A percentile compares a stretch with the other conserved stretches of the same genome.
Conservation (phyloP, 2,888 invertebrate genomes). For the Agriopis marginaria region DNA sequence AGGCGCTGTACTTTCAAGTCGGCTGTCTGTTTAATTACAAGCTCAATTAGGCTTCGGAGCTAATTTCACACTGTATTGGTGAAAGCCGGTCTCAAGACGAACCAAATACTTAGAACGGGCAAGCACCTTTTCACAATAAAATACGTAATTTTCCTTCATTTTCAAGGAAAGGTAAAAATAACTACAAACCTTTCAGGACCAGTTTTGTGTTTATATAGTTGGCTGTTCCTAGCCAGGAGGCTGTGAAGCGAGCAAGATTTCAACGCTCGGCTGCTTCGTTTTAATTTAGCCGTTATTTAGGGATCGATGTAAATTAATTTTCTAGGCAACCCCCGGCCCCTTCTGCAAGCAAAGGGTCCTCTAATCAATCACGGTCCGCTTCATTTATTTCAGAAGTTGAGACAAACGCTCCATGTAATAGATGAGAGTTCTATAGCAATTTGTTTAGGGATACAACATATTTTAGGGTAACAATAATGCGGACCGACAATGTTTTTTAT, state of each 20-base stretch:
- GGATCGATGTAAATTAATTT: constrained; percentile 62
- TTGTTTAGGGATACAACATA: constrained; percentile 1
- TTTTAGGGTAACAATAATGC: not conserved
- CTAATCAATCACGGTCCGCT: constrained; percentile 35
- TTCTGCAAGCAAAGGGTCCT: constrained; percentile 23
- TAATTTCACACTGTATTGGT: constrained; percentile 47
- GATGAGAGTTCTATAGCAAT: constrained; percentile 10
- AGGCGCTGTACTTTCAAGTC: constrained; percentile 27
- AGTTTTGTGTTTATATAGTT: constrained; percentile 10
- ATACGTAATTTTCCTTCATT: not conserved
- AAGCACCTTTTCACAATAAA: constrained; percentile 7
- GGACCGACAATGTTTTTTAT: not conserved
- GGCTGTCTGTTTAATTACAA: constrained; percentile 27
- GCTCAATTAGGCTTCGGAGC: constrained; percentile 37
- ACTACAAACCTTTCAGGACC: not conserved
- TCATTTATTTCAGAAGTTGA: constrained; percentile 25
- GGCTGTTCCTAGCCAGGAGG: constrained; percentile 43
- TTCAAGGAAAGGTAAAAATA: too few species aligned
- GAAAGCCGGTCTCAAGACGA: constrained; percentile 49
- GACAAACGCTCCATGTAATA: constrained; percentile 17
- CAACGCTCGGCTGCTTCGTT: constrained; percentile 59
- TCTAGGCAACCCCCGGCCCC: constrained; percentile 39
- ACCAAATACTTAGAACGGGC: constrained; percentile 1
- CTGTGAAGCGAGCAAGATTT: constrained; percentile 61
- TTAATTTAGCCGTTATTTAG: constrained; percentile 55